Base-by-base conservation (phyloP, 30 jellyfish, hydroid and myxozoan genomes). In the Aurelia aurita complex sp. Pacific region DNA sequence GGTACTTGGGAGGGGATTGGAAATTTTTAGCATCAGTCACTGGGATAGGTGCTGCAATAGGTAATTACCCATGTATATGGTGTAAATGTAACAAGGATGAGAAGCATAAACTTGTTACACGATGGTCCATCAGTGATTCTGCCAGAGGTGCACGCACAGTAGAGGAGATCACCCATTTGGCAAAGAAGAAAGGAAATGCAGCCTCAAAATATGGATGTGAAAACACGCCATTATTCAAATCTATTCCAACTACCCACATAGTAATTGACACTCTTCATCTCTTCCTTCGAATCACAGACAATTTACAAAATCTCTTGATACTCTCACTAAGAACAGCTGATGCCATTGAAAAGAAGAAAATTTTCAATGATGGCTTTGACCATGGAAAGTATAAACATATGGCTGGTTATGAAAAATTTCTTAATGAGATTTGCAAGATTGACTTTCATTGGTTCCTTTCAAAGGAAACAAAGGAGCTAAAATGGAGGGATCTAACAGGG, bases 51-150 rank as follows among this genome's bases (percentile, higher is more conserved):
- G 54, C 85, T 63, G 90, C 90, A 11, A 40, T 53, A 9, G 36
- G 53, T 18, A 69, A 80, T 9, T 80, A 52, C 72, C 73, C 90
- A 65, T 80, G 90, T 38, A 35, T 80, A 13, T 67, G 85, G 90
- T 80, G 90, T 66, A 32, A 23, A 9, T 38, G 50, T 38, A 0
- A 38, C 50, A 38, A 38, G 50, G 50, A 38, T 38, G 50, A 38
- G 50, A 38, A 38, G 50, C 50, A 38, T 4, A 38, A 38, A 38
- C 50, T 38, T 38, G 50, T 4, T 38, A 38, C 50, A 38, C 50
- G 50, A 4, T 38, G 50, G 50, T 38, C 50, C 5, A 38, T 38
- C 50, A 2, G 50, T 38, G 50, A 38, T 38, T 38, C 50, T 4
- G 5, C 50, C 5, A 38, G 50, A 38, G 50, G 50, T 38, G 50